phyloP scores from a whole-genome alignment of 2,797 vertebrate species.

The Podarcis lilfordi region DNA sequence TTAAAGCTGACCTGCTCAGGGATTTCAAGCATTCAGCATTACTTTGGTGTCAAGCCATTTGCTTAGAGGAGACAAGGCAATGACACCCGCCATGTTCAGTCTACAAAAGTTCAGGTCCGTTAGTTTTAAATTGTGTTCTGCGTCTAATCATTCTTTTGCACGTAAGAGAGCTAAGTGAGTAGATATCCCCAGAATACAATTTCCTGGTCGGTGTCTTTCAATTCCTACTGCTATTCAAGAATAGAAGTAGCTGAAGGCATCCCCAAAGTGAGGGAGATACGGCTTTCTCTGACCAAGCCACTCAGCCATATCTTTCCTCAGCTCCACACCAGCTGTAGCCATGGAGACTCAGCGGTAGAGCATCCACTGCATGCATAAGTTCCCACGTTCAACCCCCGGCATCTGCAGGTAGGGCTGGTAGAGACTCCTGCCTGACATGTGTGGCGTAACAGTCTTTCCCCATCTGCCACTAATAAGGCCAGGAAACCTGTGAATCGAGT shows the following conservation, averaged over 20 bases:
- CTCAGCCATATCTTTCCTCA: neutral
- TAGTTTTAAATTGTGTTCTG: neutral
- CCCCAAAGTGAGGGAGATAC: neutral
- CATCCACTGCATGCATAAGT: too few species aligned
- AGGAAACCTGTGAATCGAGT: too few species aligned
- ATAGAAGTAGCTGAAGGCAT: neutral
- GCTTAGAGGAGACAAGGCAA: slow-evolving; percentile 25
- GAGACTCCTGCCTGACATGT: too few species aligned
- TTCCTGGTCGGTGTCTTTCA: neutral
- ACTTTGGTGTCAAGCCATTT: slow-evolving; percentile 50
- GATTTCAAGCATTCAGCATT: slow-evolving; percentile 50
- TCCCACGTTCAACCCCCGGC: too few species aligned
- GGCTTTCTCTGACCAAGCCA: neutral
- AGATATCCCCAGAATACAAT: neutral
- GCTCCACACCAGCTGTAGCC: neutral
- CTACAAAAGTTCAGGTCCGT: neutral
- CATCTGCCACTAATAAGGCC: too few species aligned
- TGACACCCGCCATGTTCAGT: neutral
- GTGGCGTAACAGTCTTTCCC: too few species aligned
- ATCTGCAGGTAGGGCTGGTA: too few species aligned
- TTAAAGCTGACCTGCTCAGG: slow-evolving; percentile 29
- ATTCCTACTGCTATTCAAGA: neutral
- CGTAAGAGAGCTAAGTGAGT: accelerated
- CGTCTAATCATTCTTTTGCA: neutral
- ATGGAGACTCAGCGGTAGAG: too few species aligned